phyloP scores from a whole-genome alignment of 2,888 invertebrate species.

The Caenorhabditis sp. region DNA sequence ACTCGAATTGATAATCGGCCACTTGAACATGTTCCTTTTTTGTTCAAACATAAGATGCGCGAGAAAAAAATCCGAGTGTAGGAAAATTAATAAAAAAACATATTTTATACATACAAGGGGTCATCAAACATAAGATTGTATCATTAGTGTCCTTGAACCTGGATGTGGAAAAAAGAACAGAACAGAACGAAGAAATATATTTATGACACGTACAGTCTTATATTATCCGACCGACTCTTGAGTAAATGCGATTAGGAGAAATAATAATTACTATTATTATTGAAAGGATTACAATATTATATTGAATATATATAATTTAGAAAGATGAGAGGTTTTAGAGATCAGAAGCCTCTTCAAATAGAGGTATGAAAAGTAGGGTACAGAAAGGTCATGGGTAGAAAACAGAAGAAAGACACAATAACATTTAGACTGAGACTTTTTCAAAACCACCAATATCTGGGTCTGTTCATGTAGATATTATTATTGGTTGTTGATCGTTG shows the following conservation, averaged over 20 bases:
- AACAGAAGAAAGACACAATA: background rate
- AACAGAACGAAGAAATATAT: background rate
- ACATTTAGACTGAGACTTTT: background rate
- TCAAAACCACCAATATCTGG: conserved; percentile 64
- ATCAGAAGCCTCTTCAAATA: background rate
- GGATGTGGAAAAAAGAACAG: background rate
- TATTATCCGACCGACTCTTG: too few relatives aligned
- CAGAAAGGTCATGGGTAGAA: background rate
- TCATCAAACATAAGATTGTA: background rate
- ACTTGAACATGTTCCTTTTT: background rate
- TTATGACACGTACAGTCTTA: background rate
- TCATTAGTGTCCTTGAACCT: conserved; percentile 1
- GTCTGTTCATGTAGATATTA: conserved; percentile 55
- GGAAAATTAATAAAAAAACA: too few relatives aligned
- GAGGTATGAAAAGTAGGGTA: background rate
- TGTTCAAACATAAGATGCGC: background rate
- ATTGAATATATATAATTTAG: background rate
- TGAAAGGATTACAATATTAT: background rate
- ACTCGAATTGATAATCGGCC: background rate
- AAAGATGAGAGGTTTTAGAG: background rate
- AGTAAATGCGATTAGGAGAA: background rate
- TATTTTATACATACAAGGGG: background rate
- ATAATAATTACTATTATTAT: background rate
- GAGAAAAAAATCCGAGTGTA: background rate
- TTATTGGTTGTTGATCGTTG: conserved; percentile 41